A percentile compares a stretch with the other conserved stretches of the same genome.
phyloP scores from a whole-genome alignment of 2,888 invertebrate species.

The Carcina quercana region DNA sequence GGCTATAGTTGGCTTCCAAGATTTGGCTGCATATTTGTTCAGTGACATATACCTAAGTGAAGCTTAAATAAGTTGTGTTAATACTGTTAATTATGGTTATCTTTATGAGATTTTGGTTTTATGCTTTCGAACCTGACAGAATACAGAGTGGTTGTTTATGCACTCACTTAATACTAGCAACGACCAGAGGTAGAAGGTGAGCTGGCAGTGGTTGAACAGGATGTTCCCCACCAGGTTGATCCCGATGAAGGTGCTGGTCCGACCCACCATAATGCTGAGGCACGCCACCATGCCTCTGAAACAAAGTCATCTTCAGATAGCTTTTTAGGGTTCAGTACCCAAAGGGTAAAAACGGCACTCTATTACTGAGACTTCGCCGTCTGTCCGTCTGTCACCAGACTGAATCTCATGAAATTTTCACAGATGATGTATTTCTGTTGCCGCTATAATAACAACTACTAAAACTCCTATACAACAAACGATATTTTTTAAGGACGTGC shows the following conservation, averaged over 20 bases:
- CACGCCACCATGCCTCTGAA: conserved; percentile 62
- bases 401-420: no score
- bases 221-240: conserved; percentile 59
- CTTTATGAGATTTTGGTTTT: not conserved
- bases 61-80: not conserved
- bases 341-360: no score
- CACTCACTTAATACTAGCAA: conserved; percentile 56
- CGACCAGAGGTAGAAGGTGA: conserved; percentile 56
- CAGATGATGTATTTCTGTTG: no score
- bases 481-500: no score
- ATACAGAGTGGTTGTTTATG: not conserved
- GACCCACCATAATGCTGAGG: conserved; percentile 61
- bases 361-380: no score
- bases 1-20: not conserved
- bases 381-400: no score
- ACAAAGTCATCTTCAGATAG: no score
- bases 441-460: no score
- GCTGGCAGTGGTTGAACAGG: conserved; percentile 49
- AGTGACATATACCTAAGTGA: not conserved
- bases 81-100: not conserved
- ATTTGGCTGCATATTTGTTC: not conserved
- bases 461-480: no score
- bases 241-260: conserved; percentile 54
- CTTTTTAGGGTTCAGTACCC: no score
- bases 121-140: no score